phyloP scores from a whole-genome alignment of 1,140 invertebrate species.

The Bombus huntii region DNA sequence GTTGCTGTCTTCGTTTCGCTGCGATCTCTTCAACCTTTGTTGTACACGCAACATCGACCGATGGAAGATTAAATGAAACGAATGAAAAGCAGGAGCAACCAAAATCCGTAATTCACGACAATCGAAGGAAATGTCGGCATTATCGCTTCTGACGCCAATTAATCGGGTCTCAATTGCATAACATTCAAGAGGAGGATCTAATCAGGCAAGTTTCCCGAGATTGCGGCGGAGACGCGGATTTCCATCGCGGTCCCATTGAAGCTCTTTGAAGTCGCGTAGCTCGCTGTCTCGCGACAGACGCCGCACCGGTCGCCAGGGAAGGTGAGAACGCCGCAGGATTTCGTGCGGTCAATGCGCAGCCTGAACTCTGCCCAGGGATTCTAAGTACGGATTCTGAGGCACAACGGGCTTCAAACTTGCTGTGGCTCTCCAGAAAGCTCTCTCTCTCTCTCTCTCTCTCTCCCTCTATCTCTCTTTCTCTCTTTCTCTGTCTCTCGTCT shows the following conservation, averaged over 20 bases:
- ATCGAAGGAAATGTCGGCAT: no score
- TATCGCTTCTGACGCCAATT: background rate
- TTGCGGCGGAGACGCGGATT: constrained; percentile 3
- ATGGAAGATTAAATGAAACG: no score
- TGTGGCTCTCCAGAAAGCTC: background rate
- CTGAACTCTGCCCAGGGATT: constrained; percentile 39
- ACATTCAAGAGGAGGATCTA: constrained; percentile 1
- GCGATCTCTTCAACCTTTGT: no score
- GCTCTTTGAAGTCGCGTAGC: constrained; percentile 23
- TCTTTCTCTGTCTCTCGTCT: background rate
- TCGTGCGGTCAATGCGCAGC: constrained; percentile 46
- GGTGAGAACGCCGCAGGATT: constrained; percentile 46
- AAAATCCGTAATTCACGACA: no score
- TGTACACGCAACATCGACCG: no score
- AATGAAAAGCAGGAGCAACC: no score
- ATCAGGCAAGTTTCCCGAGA: background rate
- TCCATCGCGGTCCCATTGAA: constrained; percentile 6
- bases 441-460: no score
- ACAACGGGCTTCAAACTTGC: constrained; percentile 34
- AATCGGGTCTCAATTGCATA: constrained; percentile 1
- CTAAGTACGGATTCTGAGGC: constrained; percentile 39
- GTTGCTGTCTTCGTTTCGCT: no score
- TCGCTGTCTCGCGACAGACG: constrained; percentile 15
- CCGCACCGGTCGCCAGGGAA: constrained; percentile 1
- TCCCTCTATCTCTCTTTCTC: no score